A percentile compares a stretch with the other conserved stretches of the same genome.
Conservation (phyloP, 2,113 vertebrate species). For the pig (Sus scrofa) region T2T-Sscrofa CM000824.6:183804001-183804500, state of each 20-base stretch:
- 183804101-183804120: background rate
- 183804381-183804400: background rate
- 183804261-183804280: conserved; percentile 34
- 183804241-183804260: conserved; percentile 4
- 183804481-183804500: too few species aligned
- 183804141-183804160: background rate
- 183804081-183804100: background rate
- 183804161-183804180: background rate
- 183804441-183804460: background rate
- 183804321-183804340: conserved; percentile 14
- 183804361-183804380: background rate
- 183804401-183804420: background rate
- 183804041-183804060: background rate
- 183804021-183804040: background rate
- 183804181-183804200: background rate
- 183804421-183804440: background rate
- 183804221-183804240: background rate
- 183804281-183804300: background rate
- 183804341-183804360: background rate
- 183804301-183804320: background rate
- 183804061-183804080: background rate
- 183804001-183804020: conserved; percentile 42
- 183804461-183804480: too few species aligned
- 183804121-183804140: background rate
- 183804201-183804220: background rate